phyloP scores from a whole-genome alignment of 2,797 vertebrate species.

The Myripristis jacobus region DNA sequence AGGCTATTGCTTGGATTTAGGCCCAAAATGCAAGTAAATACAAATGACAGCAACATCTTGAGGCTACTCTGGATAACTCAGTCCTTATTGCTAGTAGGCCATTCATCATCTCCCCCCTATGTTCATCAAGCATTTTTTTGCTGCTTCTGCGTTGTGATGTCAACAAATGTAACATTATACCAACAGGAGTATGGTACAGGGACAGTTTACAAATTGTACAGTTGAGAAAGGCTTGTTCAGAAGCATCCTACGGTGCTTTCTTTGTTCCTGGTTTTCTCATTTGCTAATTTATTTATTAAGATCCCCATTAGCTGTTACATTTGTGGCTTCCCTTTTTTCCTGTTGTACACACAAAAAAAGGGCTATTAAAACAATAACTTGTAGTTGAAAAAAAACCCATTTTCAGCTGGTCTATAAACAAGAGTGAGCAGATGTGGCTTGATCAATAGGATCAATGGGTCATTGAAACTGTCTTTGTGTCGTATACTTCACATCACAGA shows the following conservation, averaged over 20 bases:
- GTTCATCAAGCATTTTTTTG: slow-evolving; percentile 31
- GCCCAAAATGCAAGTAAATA: not conserved
- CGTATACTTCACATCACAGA: slow-evolving; percentile 6
- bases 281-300: too few relatives aligned
- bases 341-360: too few relatives aligned
- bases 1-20: not conserved
- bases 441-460: slow-evolving; percentile 57
- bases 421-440: slow-evolving; percentile 44
- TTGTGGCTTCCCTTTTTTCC: too few relatives aligned
- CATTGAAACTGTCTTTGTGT: slow-evolving; percentile 27
- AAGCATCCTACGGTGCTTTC: slow-evolving; percentile 28
- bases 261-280: slow-evolving; percentile 44
- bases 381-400: not conserved
- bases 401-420: slow-evolving; percentile 30
- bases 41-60: not conserved
- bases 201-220: slow-evolving; percentile 17
- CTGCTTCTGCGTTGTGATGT: slow-evolving; percentile 27
- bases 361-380: too few relatives aligned
- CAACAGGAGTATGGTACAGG: slow-evolving; percentile 8
- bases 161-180: slow-evolving; percentile 14
- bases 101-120: slow-evolving; percentile 15
- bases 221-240: slow-evolving; percentile 31
- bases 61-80: slow-evolving; percentile 1
- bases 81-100: not conserved
- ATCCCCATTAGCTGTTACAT: too few relatives aligned